Base-by-base conservation (phyloP, 2,888 invertebrate species). In the Callinectes sapidus region DNA sequence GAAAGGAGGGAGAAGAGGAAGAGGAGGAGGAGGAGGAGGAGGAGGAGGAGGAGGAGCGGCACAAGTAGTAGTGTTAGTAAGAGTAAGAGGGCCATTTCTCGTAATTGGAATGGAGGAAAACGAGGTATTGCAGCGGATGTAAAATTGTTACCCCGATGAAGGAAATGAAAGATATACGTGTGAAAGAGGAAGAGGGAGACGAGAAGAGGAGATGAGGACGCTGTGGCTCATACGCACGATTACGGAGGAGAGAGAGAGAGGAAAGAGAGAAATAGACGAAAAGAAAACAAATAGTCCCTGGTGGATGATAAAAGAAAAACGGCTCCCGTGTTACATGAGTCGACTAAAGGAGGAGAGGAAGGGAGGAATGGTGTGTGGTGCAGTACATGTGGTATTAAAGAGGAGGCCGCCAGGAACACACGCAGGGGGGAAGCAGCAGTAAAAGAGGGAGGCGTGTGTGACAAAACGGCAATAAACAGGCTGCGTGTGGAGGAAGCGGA, bases 371-470 rank as follows among this genome's bases (percentile, higher is more conserved):
- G 54, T 39, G 85, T 32, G 77, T n/a, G 90, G 81, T 48, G 14
- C 28, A 89, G 71, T 71, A 71, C 71, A 71, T 71, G n/a, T 71
- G 28, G 28, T 71, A 71, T 71, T 71, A 28, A 71, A 28, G 71
- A 71, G 71, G 13, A 71, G 13, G 28, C 71, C 28, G 28, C n/a
- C n/a, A 71, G 71, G 71, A 71, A 71, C 71, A 71, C 13, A n/a
- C 71, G n/a, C n/a, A 28, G 71, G 71, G 71, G 71, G 71, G 28
- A 28, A 28, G 6, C 71, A 71, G 28, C 28, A 81, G 81, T 89
- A 89, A 87, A 87, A 87, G 87, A 54, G 87, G 32, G 87, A 54
- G 87, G 32, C 48, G 48, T 32, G 87, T 87, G 54, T 48, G 55
- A 87, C 35, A 54, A 55, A 87, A 87, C 13, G 48, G 54, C 28